Conservation (phyloP, 1,140 invertebrate genomes). For the Medauroidea extradentata region DNA sequence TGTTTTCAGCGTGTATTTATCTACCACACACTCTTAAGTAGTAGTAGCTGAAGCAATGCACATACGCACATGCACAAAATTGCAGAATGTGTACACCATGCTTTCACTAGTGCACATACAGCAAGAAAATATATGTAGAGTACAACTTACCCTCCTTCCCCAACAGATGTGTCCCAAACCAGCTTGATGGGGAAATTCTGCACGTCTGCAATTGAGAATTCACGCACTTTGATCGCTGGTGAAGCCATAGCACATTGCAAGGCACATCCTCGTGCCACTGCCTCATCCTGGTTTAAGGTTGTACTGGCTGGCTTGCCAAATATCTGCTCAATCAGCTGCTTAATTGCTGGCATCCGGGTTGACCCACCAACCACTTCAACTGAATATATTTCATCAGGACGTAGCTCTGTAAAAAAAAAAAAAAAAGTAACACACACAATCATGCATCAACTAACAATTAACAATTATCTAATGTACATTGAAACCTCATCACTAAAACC, state of each 20-base stretch:
- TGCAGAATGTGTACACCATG: no score
- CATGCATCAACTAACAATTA: no score
- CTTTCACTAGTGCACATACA: no score
- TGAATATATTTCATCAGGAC: conserved; percentile 81
- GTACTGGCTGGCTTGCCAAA: conserved; percentile 86
- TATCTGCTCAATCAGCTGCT: conserved; percentile 79
- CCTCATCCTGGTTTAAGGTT: conserved; percentile 97
- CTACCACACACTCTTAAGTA: no score
- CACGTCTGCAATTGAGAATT: conserved; percentile 89
- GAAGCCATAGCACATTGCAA: conserved; percentile 95
- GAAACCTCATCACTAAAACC: no score
- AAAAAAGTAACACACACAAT: conserved; percentile 3
- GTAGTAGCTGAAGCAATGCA: no score
- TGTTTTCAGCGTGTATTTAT: no score
- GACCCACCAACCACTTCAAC: conserved; percentile 97
- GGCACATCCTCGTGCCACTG: conserved; percentile 92
- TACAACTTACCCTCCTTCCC: conserved; percentile 54
- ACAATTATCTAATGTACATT: no score
- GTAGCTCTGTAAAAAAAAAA: conserved; percentile 57
- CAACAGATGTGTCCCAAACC: conserved; percentile 71
- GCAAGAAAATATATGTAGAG: no score
- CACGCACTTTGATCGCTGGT: conserved; percentile 91
- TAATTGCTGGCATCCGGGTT: conserved; percentile 89
- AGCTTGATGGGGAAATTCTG: conserved; percentile 89
- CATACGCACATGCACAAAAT: no score